Conservation (phyloP, 2,113 vertebrate species). For the Vidua chalybeata region DNA sequence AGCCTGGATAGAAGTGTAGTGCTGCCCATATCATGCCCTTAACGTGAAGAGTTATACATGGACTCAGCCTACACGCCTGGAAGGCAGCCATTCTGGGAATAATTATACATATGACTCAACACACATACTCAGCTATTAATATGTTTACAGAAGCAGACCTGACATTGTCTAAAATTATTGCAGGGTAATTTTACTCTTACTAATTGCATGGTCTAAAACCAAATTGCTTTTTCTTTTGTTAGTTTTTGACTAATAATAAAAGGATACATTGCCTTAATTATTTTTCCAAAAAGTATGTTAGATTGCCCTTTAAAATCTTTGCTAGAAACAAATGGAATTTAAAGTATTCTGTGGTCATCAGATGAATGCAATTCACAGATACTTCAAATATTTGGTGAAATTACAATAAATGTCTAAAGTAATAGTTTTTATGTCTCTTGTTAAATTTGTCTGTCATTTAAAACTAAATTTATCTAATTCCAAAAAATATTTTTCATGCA, state of each 20-base stretch:
- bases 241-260: background rate
- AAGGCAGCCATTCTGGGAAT: background rate
- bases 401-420: background rate
- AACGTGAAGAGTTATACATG: background rate
- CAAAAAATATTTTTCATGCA: background rate
- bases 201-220: background rate
- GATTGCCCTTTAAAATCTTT: background rate
- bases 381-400: slow-evolving; percentile 24
- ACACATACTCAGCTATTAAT: slow-evolving; percentile 1
- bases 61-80: background rate
- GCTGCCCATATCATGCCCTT: background rate
- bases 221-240: background rate
- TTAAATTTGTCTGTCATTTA: background rate
- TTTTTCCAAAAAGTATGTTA: background rate
- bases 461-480: background rate
- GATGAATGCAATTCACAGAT: background rate
- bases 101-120: slow-evolving; percentile 49
- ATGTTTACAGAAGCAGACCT: slow-evolving; percentile 12
- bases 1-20: background rate
- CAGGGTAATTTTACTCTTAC: background rate
- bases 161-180: background rate
- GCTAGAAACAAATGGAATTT: background rate
- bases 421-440: background rate
- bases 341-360: background rate
- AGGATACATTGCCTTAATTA: background rate